Conservation (phyloP, 2,113 vertebrate species). For the Microcebus murinus region DNA sequence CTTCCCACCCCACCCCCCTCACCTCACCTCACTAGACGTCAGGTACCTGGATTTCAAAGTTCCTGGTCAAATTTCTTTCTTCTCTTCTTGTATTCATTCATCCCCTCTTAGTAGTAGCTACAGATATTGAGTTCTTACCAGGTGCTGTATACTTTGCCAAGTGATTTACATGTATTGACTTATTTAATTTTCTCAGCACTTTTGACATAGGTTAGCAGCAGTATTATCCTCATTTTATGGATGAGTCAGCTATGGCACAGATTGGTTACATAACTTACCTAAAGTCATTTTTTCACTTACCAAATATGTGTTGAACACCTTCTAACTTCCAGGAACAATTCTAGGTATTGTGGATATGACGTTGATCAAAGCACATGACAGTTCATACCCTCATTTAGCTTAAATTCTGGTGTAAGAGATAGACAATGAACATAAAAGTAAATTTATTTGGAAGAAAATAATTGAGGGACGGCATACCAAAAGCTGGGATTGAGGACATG, state of each 20-base stretch:
- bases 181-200: background rate
- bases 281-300: background rate
- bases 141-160: background rate
- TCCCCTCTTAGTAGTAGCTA: background rate
- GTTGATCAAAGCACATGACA: background rate
- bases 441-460: constrained; percentile 20
- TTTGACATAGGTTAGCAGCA: background rate
- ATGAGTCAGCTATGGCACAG: background rate
- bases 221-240: background rate
- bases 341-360: background rate
- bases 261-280: background rate
- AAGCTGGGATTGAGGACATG: background rate
- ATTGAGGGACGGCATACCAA: background rate
- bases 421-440: background rate
- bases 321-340: background rate
- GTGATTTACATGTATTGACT: background rate
- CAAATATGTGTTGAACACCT: background rate
- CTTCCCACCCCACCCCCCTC: background rate
- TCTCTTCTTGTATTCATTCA: background rate
- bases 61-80: background rate
- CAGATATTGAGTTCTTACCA: background rate
- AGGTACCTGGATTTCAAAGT: background rate
- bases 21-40: background rate
- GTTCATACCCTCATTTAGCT: background rate
- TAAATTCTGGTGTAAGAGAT: background rate